Base-by-base conservation (phyloP, 2,888 invertebrate species). In the Baccha elongata region DNA sequence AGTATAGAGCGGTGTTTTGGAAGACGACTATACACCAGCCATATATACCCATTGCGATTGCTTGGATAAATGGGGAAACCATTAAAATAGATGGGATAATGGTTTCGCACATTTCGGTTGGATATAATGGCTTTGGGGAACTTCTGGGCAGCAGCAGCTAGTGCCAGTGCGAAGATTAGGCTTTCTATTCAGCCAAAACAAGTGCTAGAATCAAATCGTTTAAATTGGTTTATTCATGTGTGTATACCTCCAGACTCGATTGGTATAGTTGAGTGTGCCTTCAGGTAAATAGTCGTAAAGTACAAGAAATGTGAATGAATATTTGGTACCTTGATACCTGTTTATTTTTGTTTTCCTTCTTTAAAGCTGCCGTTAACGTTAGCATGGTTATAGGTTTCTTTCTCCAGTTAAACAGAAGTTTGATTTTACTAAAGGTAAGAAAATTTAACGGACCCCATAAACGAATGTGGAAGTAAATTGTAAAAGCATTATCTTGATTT, bases 91-190 rank as follows among this genome's bases (percentile, higher is more conserved):
- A 53, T 42, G 64, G 55, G 44, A 67, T 79, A 79, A 79, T 79
- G 78, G 67, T 29, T 67, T 79, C 64, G 64, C 64, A 76, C 76
- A 76, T 69, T 76, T 76, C 13, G 62, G 62, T 55, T 75, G 75
- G 11, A 75, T 62, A 44, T 68, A 75, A 75, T 75, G 53, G 60
- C 53, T 75, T 42, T 44, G 21, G 29, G 21, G 58, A 58, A 58
- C 73, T 74, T 48, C 67, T 75, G 68, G 60, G 42, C 60, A 58
- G 1, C 15, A 55, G n/a, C 6, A 4, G 40, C 13, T 3, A 3
- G 15, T n/a, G 15, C 19, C n/a, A n/a, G 44, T 10, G 29, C 17
- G 13, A 17, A 37, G 42, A 60, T 42, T 42, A 42, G 42, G 26
- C 17, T 42, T 42, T 42, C 42, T n/a, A 5, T 42, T 42, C 7